Evolutionary conservation across 2,113 vertebrate species (phyloP), one percentile per base, ranked within the genome.

Genomic region (Actinemys pallida): DNA sequence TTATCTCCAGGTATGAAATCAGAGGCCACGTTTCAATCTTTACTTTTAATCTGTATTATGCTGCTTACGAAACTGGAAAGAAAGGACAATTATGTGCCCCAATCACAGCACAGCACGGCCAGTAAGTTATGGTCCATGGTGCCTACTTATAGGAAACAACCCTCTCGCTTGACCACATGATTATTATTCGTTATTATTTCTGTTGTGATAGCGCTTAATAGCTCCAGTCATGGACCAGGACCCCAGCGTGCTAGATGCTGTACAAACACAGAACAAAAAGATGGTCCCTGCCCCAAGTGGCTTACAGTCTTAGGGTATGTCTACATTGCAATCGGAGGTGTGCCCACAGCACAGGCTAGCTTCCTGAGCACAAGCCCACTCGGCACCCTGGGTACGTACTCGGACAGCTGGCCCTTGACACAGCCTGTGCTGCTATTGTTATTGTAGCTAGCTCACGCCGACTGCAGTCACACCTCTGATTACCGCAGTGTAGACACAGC

Each of bases 21-120:
- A 52, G 79, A 84, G 52, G 3, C 3, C 0, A 47, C 45, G n/a
- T 62, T n/a, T 5, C 53, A 81, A 57, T 47, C 75, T 81, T 76
- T 10, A 35, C 20, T 45, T 25, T 5, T 24, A 8, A 25, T 11
- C 53, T 42, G 16, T 10, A 56, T 1, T 0, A 4, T 0, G 29
- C 53, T 0, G 0, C 59, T 59, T 29, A 22, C 50, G 79, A 85
- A 90, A 17, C 19, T 62, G 2, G 29, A 54, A 27, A 20, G 76
- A 78, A 87, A 85, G 10, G 72, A 11, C 10, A 5, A 25, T 42
- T 45, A 3, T 24, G 22, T 42, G 69, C 13, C 22, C 83, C 83
- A 42, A 5, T 57, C 52, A 10, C 8, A 17, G 8, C 27, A 29
- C 8, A 29, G 78, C 27, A 31, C 8, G 7, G 76, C 7, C 5